A percentile compares a stretch with the other conserved stretches of the same genome.
These are phyloP conservation scores for Diplazon laetatorius DNA, from an alignment of 2,888 invertebrate species.

Conservation along the genomic window DNA sequence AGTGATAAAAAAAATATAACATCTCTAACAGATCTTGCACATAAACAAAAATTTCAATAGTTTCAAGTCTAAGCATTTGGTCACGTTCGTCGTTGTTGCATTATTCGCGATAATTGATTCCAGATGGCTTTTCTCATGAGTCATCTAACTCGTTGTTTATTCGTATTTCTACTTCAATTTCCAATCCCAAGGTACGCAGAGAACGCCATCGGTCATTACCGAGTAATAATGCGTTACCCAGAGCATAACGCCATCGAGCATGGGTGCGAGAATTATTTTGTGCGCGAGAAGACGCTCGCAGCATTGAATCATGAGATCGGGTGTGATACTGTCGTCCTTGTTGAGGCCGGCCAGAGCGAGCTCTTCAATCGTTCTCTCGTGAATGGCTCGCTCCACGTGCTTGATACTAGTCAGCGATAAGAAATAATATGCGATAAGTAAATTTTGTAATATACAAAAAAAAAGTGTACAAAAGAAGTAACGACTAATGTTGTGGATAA, in stretches of 20 bases:
- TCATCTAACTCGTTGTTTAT: not conserved
- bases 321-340: conserved; percentile 96
- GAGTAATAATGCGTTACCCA: conserved; percentile 96
- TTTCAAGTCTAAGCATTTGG: not conserved
- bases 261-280: conserved; percentile 81
- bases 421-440: conserved; percentile 4
- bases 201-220: conserved; percentile 93
- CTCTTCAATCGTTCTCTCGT: conserved; percentile 86
- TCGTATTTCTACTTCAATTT: conserved; percentile 82
- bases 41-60: conserved; percentile 7
- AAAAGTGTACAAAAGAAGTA: not conserved
- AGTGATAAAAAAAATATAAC: conserved; percentile 53
- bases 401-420: conserved; percentile 91
- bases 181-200: conserved; percentile 98
- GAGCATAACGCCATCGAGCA: conserved; percentile 88
- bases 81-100: not conserved
- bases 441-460: not conserved
- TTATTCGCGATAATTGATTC: conserved; percentile 3
- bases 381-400: conserved; percentile 90
- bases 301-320: conserved; percentile 94
- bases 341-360: conserved; percentile 89
- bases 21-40: conserved; percentile 40
- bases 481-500: conserved; percentile 6
- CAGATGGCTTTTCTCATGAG: not conserved
- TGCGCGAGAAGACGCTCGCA: conserved; percentile 88